Percentiles rank a stretch among this genome's conserved stretches.
Evolutionary conservation across 2,113 vertebrate genomes (phyloP).

Genomic region (Pagrus major): DNA sequence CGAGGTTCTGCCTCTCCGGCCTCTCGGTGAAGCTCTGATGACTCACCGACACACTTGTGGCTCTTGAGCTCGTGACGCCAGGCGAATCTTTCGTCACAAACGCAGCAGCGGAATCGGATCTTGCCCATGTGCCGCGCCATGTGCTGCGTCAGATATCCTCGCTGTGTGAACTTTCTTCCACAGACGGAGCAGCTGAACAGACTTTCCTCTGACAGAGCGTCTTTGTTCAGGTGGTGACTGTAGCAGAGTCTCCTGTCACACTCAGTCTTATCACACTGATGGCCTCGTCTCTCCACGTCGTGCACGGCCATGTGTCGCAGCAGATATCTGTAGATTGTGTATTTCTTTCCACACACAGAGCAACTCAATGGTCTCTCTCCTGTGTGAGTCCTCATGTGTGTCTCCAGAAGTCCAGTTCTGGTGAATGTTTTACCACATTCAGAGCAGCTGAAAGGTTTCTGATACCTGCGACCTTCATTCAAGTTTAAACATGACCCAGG

Average conservation of each 20-base stretch:
- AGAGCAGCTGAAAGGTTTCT: neutral
- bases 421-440: neutral
- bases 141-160: neutral
- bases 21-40: neutral
- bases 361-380: neutral
- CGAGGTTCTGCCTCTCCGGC: neutral
- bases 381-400: neutral
- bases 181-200: neutral
- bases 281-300: neutral
- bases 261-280: neutral
- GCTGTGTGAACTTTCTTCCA: neutral
- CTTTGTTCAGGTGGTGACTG: neutral
- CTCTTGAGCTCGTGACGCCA: conserved; percentile 1
- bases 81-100: neutral
- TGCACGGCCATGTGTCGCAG: neutral
- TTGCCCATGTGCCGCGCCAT: neutral
- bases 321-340: neutral
- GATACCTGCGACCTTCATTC: too few relatives aligned
- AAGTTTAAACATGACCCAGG: neutral
- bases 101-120: neutral
- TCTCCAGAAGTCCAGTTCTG: neutral
- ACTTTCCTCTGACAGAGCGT: neutral
- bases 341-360: neutral
- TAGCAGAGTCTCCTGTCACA: neutral
- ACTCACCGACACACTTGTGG: neutral